Base-by-base conservation (phyloP, 30 jellyfish, hydroid and myxozoan genomes). In the Aurelia coerulea region DNA sequence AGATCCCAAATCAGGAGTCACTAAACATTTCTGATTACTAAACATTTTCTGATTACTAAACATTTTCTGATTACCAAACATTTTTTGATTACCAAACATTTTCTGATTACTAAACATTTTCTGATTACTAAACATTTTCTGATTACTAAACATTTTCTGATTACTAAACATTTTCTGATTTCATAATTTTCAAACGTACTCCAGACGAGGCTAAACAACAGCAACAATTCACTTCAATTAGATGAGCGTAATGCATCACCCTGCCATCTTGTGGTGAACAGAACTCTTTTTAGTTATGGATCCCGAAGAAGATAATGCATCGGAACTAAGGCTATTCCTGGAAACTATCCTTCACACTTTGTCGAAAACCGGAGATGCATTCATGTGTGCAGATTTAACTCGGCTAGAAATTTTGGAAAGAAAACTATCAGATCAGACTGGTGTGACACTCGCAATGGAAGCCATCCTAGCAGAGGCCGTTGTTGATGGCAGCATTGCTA, bases 401-500 rank as follows among this genome's bases (percentile, higher is more conserved):
- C 39, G 71, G 84, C 69, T 73, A 73, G 84, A 73, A 73, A 73
- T 73, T 73, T 73, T 73, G 69, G 84, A 73, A 54, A 73, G 65
- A 73, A 46, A 69, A 73, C 84, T 73, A 14, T 42, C 69, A 73
- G 69, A 73, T 73, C 84, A 41, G 84, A 73, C 84, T 73, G 84
- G 69, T 42, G 84, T 73, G 71, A 54, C 37, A 34, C 8, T 73
- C 69, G 84, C 84, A 5, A 73, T 73, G 69, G 84, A 73, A 73
- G 84, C 84, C 53, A 69, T 42, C 69, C 41, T 73, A 73, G 84
- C 84, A 54, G 69, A 73, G 84, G 84, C 69, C 15, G 37, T 42
- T 73, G 84, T 37, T 72, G 83, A 72, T 72, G 83, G 83, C 32
- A 51, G 12, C 37, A 2, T 18, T 1, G 23, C 29, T 42, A 50